Evolutionary conservation across 2,113 vertebrate genomes (phyloP).

Genomic region (Thamnophis sirtalis): DNA sequence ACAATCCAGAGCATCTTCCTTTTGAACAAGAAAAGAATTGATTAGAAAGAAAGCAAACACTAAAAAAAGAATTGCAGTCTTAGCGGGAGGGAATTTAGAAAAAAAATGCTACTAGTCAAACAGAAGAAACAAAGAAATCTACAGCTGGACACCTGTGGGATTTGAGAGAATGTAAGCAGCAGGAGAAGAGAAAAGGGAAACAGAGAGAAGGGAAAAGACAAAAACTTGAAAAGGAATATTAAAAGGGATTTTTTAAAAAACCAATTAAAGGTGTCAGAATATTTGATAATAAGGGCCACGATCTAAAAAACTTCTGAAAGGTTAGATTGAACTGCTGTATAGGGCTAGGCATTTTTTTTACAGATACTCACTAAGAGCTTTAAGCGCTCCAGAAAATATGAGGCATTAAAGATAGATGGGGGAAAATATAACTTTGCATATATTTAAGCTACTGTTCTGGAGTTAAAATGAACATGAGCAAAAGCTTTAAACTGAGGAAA

Average conservation of each 20-base stretch:
- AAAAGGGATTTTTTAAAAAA: conserved; percentile 56
- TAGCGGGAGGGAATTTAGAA: conserved; percentile 36
- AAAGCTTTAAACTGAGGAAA: conserved; percentile 14
- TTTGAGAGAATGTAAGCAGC: conserved; percentile 61
- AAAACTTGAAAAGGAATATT: conserved; percentile 54
- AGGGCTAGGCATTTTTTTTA: conserved; percentile 33
- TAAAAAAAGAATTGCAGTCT: conserved; percentile 42
- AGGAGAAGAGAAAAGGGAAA: conserved; percentile 56
- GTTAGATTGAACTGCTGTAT: conserved; percentile 35
- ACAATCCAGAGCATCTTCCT: conserved; percentile 36
- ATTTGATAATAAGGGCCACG: conserved; percentile 49
- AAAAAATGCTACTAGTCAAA: conserved; percentile 53
- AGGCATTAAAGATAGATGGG: conserved; percentile 15
- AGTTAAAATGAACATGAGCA: conserved; percentile 23
- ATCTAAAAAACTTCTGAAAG: conserved; percentile 59
- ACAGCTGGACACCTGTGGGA: conserved; percentile 58
- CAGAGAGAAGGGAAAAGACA: conserved; percentile 35
- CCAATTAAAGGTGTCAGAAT: conserved; percentile 44
- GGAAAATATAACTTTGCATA: neutral
- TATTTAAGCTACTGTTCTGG: conserved; percentile 6
- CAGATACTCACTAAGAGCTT: conserved; percentile 46
- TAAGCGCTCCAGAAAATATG: neutral
- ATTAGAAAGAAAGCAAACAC: conserved; percentile 54
- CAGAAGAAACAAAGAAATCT: conserved; percentile 62
- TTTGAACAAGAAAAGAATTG: conserved; percentile 60